A percentile compares a stretch with the other conserved stretches of the same genome.
phyloP scores from a whole-genome alignment of 2,113 vertebrate species.

The Uria aalge region DNA sequence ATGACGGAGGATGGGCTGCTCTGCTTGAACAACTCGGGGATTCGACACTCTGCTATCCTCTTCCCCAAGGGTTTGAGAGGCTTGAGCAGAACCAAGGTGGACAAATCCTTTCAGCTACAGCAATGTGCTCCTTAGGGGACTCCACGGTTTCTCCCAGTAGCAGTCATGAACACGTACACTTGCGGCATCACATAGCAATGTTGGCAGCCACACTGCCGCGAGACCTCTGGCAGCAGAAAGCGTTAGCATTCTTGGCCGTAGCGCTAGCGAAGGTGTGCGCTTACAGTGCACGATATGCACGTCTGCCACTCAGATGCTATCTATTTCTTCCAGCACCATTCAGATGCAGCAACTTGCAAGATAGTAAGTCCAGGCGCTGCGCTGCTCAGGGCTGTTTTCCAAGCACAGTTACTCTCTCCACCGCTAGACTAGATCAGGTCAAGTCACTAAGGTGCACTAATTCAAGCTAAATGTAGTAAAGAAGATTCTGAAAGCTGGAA shows the following conservation, averaged over 20 bases:
- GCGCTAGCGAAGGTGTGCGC: not conserved
- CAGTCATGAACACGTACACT: accelerated
- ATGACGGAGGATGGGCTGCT: accelerated
- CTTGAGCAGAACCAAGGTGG: not conserved
- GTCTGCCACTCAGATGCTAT: not conserved
- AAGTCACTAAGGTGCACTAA: slow-evolving; percentile 6
- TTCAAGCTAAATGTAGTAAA: slow-evolving; percentile 18
- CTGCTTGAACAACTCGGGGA: not conserved
- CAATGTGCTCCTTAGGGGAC: not conserved
- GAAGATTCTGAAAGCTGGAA: slow-evolving; percentile 16
- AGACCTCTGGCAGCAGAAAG: not conserved
- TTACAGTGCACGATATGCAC: accelerated
- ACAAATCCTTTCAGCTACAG: not conserved
- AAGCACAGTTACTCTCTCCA: not conserved
- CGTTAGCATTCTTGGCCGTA: not conserved
- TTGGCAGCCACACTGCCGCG: accelerated
- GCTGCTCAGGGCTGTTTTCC: not conserved
- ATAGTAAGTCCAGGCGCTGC: accelerated
- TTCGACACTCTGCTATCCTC: not conserved
- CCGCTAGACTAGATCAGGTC: not conserved
- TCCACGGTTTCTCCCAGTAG: not conserved
- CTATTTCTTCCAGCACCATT: not conserved
- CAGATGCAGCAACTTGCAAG: not conserved
- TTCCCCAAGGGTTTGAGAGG: not conserved
- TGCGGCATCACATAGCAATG: accelerated